Evolutionary conservation across 2,888 invertebrate genomes (phyloP).

Genomic region (Patella ulyssiponensis): DNA sequence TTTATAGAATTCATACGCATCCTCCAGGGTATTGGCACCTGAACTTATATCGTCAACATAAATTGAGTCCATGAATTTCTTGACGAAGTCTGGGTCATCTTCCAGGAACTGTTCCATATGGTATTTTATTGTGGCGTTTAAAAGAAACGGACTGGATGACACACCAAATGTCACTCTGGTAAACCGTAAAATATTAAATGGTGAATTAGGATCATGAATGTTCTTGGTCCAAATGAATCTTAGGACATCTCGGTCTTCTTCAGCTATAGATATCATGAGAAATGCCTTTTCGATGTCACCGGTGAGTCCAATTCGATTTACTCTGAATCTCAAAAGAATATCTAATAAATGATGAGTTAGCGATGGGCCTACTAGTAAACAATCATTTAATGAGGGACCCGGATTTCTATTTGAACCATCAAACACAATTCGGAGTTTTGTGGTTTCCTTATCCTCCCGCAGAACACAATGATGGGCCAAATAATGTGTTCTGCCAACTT

Average conservation of each 20-base stretch:
- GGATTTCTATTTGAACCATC: not conserved
- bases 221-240: not conserved
- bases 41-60: not conserved
- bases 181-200: not conserved
- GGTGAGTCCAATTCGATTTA: too few species aligned
- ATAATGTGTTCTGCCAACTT: not conserved
- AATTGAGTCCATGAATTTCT: not conserved
- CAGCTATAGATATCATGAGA: too few species aligned
- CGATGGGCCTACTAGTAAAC: too few species aligned
- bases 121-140: not conserved
- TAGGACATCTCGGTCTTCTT: not conserved
- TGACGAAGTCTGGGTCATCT: not conserved
- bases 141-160: not conserved
- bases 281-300: too few species aligned
- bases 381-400: not conserved
- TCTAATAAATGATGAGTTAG: too few species aligned
- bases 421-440: not conserved
- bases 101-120: not conserved
- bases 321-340: too few species aligned
- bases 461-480: not conserved
- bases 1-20: not conserved
- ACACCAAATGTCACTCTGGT: not conserved
- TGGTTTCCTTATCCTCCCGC: not conserved
- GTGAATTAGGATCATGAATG: not conserved
- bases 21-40: not conserved